Percentiles rank a stretch among this genome's conserved stretches.
These are phyloP conservation scores for Calameuta filiformis DNA, from an alignment of 2,888 invertebrate species.

Conservation along the genomic window DNA sequence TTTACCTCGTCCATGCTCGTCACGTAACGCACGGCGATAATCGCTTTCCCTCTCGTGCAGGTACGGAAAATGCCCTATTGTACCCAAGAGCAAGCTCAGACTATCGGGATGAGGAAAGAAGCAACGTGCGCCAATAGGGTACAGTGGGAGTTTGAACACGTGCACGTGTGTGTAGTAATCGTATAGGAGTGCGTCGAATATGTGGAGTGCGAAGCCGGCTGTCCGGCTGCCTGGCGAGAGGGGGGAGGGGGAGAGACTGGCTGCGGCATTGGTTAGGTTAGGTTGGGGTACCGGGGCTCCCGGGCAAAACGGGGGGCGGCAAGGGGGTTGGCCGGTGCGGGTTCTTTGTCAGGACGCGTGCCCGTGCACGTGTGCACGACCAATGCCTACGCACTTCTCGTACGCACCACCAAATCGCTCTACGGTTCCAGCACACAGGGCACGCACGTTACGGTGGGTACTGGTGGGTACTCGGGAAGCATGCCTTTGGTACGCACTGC, in stretches of 20 bases:
- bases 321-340: slow-evolving; percentile 53
- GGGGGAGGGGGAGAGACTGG: slow-evolving; percentile 28
- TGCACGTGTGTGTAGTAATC: slow-evolving; percentile 16
- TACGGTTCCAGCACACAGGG: neutral
- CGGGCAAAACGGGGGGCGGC: slow-evolving; percentile 22
- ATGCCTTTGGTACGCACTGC: neutral
- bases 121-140: slow-evolving; percentile 11
- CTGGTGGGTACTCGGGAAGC: neutral
- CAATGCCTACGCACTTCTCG: slow-evolving; percentile 59
- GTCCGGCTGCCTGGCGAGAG: slow-evolving; percentile 22
- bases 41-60: neutral
- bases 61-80: neutral
- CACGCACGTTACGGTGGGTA: neutral
- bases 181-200: slow-evolving; percentile 23
- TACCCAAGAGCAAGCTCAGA: neutral
- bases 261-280: slow-evolving; percentile 32
- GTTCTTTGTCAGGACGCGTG: slow-evolving; percentile 65
- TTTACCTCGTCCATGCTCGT: neutral
- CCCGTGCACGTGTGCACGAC: slow-evolving; percentile 64
- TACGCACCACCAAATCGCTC: slow-evolving; percentile 29
- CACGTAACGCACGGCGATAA: neutral
- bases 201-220: neutral
- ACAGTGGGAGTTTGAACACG: slow-evolving; percentile 30
- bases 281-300: slow-evolving; percentile 32
- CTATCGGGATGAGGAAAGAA: neutral